A percentile compares a stretch with the other conserved stretches of the same genome.
Conservation (phyloP, 2,797 vertebrate species). For the Gymnopithys bicolor region DNA sequence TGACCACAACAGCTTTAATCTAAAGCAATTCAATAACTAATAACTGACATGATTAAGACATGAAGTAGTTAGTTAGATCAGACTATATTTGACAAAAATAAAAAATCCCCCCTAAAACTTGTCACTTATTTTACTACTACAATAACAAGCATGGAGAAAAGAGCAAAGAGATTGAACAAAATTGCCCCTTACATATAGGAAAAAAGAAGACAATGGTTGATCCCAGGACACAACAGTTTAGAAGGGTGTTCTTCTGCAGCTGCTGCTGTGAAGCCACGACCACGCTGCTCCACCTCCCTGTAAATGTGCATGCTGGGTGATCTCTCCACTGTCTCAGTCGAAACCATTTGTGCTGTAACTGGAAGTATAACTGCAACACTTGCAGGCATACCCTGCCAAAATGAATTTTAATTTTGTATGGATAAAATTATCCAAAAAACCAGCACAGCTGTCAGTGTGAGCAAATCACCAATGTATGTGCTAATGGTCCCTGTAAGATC, state of each 20-base stretch:
- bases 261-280: neutral
- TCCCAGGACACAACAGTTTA: neutral
- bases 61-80: neutral
- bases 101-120: neutral
- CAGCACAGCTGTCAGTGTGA: neutral
- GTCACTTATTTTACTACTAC: neutral
- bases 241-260: neutral
- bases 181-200: neutral
- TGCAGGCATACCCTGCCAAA: neutral
- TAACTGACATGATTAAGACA: neutral
- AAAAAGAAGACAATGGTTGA: neutral
- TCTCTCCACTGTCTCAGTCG: neutral
- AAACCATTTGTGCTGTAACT: neutral
- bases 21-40: neutral
- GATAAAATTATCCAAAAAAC: neutral
- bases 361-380: neutral
- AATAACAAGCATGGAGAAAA: neutral
- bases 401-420: neutral
- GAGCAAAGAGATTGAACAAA: neutral
- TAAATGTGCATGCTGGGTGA: accelerated
- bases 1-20: neutral
- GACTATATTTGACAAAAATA: neutral
- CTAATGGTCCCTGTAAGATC: neutral
- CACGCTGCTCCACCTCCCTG: neutral
- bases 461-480: neutral